phyloP scores from a whole-genome alignment of 2,797 vertebrate species.

The Glossophaga mutica region DNA sequence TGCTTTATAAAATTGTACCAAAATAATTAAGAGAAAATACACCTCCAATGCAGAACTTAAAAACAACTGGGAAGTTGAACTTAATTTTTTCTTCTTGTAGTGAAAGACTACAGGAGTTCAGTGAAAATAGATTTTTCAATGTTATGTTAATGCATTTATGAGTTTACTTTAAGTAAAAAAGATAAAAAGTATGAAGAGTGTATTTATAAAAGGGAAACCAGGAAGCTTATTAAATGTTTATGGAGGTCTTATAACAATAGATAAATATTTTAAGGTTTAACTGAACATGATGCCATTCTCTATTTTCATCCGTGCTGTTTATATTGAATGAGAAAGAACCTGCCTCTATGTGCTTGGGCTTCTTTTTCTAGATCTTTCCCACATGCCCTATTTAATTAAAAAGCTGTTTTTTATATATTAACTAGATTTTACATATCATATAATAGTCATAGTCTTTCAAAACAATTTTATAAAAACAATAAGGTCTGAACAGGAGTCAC shows the following conservation, averaged over 20 bases:
- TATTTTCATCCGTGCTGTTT: not conserved
- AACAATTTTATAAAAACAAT: not conserved
- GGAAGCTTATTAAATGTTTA: not conserved
- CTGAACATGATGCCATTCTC: not conserved
- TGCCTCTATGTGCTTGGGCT: too few species aligned
- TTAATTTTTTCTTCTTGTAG: not conserved
- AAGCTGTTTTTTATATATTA: not conserved
- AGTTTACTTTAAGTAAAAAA: slow-evolving; percentile 45
- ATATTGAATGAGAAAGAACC: not conserved
- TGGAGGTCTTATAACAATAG: not conserved
- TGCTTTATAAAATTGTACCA: not conserved
- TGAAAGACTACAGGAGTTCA: not conserved
- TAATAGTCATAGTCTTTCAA: not conserved
- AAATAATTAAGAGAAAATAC: not conserved
- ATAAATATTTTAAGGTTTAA: not conserved
- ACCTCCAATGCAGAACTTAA: not conserved
- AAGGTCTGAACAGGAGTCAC: not conserved
- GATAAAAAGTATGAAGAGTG: not conserved
- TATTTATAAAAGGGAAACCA: not conserved
- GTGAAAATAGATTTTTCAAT: slow-evolving; percentile 34
- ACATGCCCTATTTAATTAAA: not conserved
- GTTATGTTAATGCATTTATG: slow-evolving; percentile 9
- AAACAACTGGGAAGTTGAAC: not conserved
- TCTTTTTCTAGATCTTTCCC: not conserved
- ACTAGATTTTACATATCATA: not conserved